Evolutionary conservation across 1,140 invertebrate genomes (phyloP), one percentile per base, ranked within the genome.

Genomic region (Cotesia chilonis): DNA sequence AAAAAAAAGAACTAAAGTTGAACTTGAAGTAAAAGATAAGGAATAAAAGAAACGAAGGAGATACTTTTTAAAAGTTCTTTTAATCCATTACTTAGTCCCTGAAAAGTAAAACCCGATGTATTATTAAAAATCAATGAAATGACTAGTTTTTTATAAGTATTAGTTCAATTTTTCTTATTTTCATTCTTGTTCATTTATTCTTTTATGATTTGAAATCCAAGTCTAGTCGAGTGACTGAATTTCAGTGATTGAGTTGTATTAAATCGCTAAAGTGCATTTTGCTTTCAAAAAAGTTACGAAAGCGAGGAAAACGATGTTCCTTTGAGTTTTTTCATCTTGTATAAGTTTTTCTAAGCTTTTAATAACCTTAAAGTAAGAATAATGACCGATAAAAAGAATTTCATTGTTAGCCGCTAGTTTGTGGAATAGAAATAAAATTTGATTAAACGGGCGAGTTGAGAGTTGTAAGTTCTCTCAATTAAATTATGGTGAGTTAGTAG

Each of bases 71-170:
- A 47, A 47, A 6, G 10, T 47, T 47, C 41, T 47, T 28, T 28
- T 9, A 47, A 47, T 47, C 41, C 41, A 9, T 10, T 47, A 47
- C 10, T 47, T 9, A 47, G 10, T 6, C 68, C 51, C 37, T 38
- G 10, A 20, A 28, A 59, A 38, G 36, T 51, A 59, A 61, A 47
- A 4, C 10, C 7, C 54, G 12, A 20, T 10, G 52, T 47, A 63
- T 63, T 71, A 55, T 63, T n/a, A 60, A 65, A 54, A 71, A 71
- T 71, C 60, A 71, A 71, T 71, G 17, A 4, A 36, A 20, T 3
- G 28, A 65, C 41, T 6, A 57, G n/a, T 20, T 57, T 61, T 37
- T 9, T 59, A n/a, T 38, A 36, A 36, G 35, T 36, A 14, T 51
- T 60, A 41, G 20, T 4, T 37, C 68, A 10, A 59, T 60, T 38